Evolutionary conservation across 2,888 invertebrate genomes (phyloP).

Genomic region (Anthoptus insignis): DNA sequence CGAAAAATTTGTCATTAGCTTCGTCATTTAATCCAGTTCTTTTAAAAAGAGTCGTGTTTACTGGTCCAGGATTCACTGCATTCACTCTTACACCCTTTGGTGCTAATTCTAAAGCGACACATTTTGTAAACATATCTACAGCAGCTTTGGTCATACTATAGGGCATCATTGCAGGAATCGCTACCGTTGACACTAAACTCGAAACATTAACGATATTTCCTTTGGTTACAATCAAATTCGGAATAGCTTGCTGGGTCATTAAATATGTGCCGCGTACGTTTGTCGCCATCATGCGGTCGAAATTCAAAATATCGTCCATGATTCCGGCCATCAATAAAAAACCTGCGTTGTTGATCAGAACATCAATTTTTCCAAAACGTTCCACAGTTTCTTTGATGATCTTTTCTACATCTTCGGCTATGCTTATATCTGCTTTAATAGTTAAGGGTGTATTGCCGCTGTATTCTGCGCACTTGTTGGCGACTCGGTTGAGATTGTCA

Average conservation of each 20-base stretch:
- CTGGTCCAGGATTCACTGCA: conserved; percentile 71
- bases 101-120: conserved; percentile 67
- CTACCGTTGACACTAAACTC: conserved; percentile 63
- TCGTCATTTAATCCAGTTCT: conserved; percentile 62
- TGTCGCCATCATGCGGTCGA: conserved; percentile 66
- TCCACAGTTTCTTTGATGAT: conserved; percentile 64
- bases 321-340: conserved; percentile 57
- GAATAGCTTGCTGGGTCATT: conserved; percentile 62
- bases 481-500: conserved; percentile 63
- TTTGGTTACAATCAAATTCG: conserved; percentile 62
- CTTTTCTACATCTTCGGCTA: conserved; percentile 61
- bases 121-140: conserved; percentile 73
- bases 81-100: conserved; percentile 71
- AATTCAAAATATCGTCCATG: conserved; percentile 58
- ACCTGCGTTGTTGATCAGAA: conserved; percentile 74
- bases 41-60: conserved; percentile 67
- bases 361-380: conserved; percentile 63
- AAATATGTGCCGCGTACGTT: conserved; percentile 70
- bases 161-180: conserved; percentile 61
- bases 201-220: conserved; percentile 74
- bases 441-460: conserved; percentile 61
- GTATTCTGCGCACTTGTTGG: conserved; percentile 61
- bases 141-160: conserved; percentile 78
- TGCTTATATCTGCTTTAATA: conserved; percentile 68
- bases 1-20: conserved; percentile 58